Percentiles rank a stretch among this genome's conserved stretches.
Evolutionary conservation across 2,113 vertebrate genomes (phyloP).

Genomic region (Lutjanus erythropterus): DNA sequence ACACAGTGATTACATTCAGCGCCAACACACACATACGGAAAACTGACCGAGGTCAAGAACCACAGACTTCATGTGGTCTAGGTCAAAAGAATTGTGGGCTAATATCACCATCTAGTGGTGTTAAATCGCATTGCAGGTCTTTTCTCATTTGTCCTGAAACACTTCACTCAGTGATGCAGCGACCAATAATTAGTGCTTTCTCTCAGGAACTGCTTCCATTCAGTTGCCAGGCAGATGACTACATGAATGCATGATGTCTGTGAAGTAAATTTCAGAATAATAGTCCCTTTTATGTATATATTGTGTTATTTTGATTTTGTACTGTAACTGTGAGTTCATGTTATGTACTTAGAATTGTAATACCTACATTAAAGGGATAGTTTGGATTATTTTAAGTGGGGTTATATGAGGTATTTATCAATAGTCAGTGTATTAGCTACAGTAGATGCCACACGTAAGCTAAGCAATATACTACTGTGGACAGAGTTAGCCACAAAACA

Average conservation of each 20-base stretch:
- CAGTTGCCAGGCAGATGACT: constrained; percentile 79
- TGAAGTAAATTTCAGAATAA: neutral
- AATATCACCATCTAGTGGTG: constrained; percentile 65
- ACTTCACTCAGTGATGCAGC: constrained; percentile 41
- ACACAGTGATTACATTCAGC: neutral
- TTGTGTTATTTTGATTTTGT: no score
- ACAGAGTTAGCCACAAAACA: no score
- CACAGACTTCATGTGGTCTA: neutral
- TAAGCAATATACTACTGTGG: no score
- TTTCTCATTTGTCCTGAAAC: constrained; percentile 66
- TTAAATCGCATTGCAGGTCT: constrained; percentile 7
- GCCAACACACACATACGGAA: neutral
- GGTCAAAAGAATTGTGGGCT: neutral
- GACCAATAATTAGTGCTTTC: constrained; percentile 71
- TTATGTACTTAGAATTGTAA: neutral
- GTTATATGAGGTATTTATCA: no score
- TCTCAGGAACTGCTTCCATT: constrained; percentile 43
- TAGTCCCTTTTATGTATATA: no score
- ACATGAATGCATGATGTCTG: constrained; percentile 8
- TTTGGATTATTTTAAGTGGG: no score
- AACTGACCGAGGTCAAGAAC: neutral
- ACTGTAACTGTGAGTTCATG: neutral
- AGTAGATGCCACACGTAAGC: no score
- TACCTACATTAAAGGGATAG: no score
- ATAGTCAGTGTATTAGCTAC: no score